These are phyloP conservation scores for Hesperia comma DNA, from an alignment of 2,888 invertebrate species.

Conservation along the genomic window DNA sequence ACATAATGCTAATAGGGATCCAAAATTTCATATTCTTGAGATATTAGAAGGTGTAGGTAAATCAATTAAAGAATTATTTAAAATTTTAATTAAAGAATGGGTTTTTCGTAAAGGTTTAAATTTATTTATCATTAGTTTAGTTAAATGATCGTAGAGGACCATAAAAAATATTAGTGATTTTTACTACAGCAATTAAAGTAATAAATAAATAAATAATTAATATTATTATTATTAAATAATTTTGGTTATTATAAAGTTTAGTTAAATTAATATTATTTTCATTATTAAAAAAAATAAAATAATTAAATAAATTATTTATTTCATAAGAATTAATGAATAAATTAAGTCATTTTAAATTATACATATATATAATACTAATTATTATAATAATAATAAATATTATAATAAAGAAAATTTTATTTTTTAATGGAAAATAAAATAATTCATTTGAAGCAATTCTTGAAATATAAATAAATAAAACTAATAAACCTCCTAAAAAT, in stretches of 20 bases:
- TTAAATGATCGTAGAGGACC: slow-evolving; percentile 64
- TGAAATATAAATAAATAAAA: slow-evolving; percentile 86
- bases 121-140: slow-evolving; percentile 73
- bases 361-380: slow-evolving; percentile 50
- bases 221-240: slow-evolving; percentile 76
- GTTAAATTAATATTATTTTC: slow-evolving; percentile 75
- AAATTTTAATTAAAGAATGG: slow-evolving; percentile 82
- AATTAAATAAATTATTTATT: slow-evolving; percentile 53
- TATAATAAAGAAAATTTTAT: slow-evolving; percentile 54
- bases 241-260: slow-evolving; percentile 82
- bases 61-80: slow-evolving; percentile 84
- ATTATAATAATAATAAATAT: slow-evolving; percentile 50
- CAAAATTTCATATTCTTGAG: slow-evolving; percentile 87
- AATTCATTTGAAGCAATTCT: slow-evolving; percentile 86
- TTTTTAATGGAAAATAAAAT: slow-evolving; percentile 64
- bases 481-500: slow-evolving; percentile 86
- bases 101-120: slow-evolving; percentile 69
- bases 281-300: slow-evolving; percentile 66
- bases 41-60: slow-evolving; percentile 86
- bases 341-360: slow-evolving; percentile 64
- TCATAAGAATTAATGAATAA: slow-evolving; percentile 52
- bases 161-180: slow-evolving; percentile 82
- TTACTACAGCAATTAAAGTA: slow-evolving; percentile 83
- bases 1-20: slow-evolving; percentile 85
- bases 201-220: slow-evolving; percentile 85